Base-by-base conservation (phyloP, 2,113 vertebrate genomes). In the Stigmatopora argus region DNA sequence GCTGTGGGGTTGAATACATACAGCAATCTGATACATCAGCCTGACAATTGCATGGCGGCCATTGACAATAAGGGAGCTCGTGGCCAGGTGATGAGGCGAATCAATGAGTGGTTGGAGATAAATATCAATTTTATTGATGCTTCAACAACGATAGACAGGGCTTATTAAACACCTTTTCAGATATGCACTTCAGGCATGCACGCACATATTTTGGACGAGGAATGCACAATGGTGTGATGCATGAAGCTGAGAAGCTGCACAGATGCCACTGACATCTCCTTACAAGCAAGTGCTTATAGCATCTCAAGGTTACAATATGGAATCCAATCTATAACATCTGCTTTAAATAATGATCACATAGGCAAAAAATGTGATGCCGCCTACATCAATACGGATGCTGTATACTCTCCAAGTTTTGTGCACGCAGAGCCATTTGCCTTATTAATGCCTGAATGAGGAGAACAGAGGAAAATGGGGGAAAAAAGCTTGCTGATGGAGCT, bases 291-390 rank as follows among this genome's bases (percentile, higher is more conserved):
- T 69, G 78, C 71, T 85, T 68, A 23, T 45, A 76, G 70, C 83
- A 84, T 87, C 71, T 86, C 86, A 88, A 89, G 88, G 86, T 87
- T 83, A 85, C 81, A 77, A 83, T 84, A 85, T 73, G 59, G 71
- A 75, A 80, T 88, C 56, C 69, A 86, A 86, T 89, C 88, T 81
- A 86, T 87, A 88, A 86, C 85, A 87, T 81, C 84, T 88, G 86
- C 83, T 88, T 86, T 88, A 80, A 86, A 88, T 87, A 85, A 88
- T 87, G 85, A 85, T 81, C 79, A 80, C 84, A 86, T 79, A 80
- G 76, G 85, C 88, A 83, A 87, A 81, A 88, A 89, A 89, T 85
- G 83, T 71, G 69, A 56, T 21, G 57, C 70, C 2, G 72, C 71
- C 26, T 2, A 72, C 85, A 79, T 88, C 78, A 86, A 77, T 85